Evolutionary conservation across 2,113 vertebrate species (phyloP).

Genomic region (Indri indri): DNA sequence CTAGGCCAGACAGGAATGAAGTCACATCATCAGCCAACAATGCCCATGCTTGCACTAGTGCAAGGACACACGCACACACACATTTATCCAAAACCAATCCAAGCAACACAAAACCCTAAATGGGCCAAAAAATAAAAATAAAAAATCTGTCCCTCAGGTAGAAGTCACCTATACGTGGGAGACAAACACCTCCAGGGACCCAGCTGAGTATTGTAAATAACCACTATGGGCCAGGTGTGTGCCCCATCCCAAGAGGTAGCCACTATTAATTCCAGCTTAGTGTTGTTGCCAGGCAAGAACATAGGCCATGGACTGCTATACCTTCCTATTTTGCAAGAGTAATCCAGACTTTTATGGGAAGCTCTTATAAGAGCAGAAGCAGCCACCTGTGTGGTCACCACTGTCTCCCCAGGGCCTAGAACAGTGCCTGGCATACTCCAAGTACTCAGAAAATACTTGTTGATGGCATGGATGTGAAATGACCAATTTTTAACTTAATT

Average conservation of each 20-base stretch:
- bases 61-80: rapidly evolving
- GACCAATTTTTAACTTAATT: neutral
- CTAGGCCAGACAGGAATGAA: neutral
- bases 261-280: neutral
- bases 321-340: neutral
- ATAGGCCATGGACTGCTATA: neutral
- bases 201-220: slow-evolving; percentile 58
- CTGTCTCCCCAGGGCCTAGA: neutral
- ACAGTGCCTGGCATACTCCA: neutral
- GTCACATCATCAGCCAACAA: neutral
- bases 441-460: neutral
- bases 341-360: neutral
- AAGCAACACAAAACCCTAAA: neutral
- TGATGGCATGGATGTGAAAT: neutral
- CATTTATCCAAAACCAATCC: neutral
- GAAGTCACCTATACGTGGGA: neutral
- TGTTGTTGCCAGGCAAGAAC: neutral
- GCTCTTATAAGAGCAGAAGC: neutral
- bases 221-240: neutral
- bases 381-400: neutral
- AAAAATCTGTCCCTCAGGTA: neutral
- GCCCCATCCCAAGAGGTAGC: neutral
- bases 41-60: rapidly evolving
- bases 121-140: neutral
- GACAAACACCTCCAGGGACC: slow-evolving; percentile 40